Conservation (phyloP, 1,140 invertebrate genomes). For the Dendroctonus valens region DNA sequence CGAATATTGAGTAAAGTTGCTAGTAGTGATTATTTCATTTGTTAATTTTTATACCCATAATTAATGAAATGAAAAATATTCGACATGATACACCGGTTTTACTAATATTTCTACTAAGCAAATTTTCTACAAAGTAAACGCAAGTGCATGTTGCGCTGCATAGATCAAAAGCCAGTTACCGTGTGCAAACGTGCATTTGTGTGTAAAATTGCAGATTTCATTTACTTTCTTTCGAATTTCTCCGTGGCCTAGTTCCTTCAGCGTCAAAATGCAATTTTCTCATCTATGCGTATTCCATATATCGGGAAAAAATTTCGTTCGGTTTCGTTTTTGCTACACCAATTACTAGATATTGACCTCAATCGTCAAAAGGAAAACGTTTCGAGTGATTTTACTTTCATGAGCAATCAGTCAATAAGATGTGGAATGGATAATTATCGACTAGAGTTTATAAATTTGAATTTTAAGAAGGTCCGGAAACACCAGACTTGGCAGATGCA, state of each 20-base stretch:
- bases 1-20: too few relatives aligned
- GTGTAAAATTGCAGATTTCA: slow-evolving; percentile 33
- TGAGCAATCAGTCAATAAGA: background rate
- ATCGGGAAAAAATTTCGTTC: slow-evolving; percentile 27
- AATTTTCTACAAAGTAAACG: too few relatives aligned
- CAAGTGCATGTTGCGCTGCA: slow-evolving; percentile 24
- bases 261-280: slow-evolving; percentile 27
- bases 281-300: slow-evolving; percentile 33
- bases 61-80: too few relatives aligned
- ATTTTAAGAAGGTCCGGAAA: too few relatives aligned
- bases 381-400: slow-evolving; percentile 27
- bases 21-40: too few relatives aligned
- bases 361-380: slow-evolving; percentile 19
- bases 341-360: slow-evolving; percentile 27
- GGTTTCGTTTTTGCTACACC: slow-evolving; percentile 27
- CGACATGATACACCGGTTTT: too few relatives aligned
- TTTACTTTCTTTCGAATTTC: slow-evolving; percentile 33
- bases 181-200: slow-evolving; percentile 21
- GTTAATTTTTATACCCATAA: too few relatives aligned
- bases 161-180: slow-evolving; percentile 7
- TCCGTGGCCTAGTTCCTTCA: slow-evolving; percentile 17
- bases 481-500: too few relatives aligned
- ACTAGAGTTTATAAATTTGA: too few relatives aligned
- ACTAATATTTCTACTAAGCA: too few relatives aligned
- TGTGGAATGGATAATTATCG: too few relatives aligned